A percentile compares a stretch with the other conserved stretches of the same genome.
These are phyloP conservation scores for Empis livida DNA, from an alignment of 2,888 invertebrate genomes.

Conservation along the genomic window DNA sequence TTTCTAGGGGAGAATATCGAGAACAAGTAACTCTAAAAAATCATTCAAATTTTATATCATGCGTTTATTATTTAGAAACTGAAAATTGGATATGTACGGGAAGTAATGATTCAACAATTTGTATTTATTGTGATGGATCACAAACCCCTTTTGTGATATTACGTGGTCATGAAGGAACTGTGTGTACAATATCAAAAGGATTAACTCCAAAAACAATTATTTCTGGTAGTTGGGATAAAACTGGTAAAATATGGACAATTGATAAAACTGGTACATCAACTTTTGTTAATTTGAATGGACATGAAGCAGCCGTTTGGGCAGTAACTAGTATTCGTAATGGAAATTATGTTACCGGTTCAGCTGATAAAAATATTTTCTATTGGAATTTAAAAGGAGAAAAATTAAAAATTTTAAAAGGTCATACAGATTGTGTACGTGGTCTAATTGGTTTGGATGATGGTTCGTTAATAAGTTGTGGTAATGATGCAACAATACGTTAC, in stretches of 20 bases:
- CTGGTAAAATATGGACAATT: slow-evolving; percentile 71
- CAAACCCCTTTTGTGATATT: slow-evolving; percentile 53
- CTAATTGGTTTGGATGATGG: slow-evolving; percentile 55
- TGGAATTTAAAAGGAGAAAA: slow-evolving; percentile 63
- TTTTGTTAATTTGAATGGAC: slow-evolving; percentile 49
- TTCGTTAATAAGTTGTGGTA: slow-evolving; percentile 79
- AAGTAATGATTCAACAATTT: slow-evolving; percentile 75
- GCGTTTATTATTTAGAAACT: slow-evolving; percentile 61
- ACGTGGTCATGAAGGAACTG: slow-evolving; percentile 51
- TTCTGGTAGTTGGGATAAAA: slow-evolving; percentile 89
- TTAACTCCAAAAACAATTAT: slow-evolving; percentile 44
- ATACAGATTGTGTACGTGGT: slow-evolving; percentile 84
- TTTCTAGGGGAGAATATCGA: slow-evolving; percentile 45
- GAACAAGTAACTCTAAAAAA: slow-evolving; percentile 59
- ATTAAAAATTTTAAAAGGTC: slow-evolving; percentile 57
- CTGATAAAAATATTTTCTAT: slow-evolving; percentile 78
- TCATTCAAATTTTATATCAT: slow-evolving; percentile 75
- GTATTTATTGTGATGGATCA: slow-evolving; percentile 62
- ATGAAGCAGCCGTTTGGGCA: slow-evolving; percentile 82
- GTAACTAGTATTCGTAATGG: slow-evolving; percentile 44
- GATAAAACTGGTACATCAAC: slow-evolving; percentile 40
- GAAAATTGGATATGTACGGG: slow-evolving; percentile 74
- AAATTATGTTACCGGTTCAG: slow-evolving; percentile 66
- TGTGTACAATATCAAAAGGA: slow-evolving; percentile 40
- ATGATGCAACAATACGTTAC: slow-evolving; percentile 75